Evolutionary conservation across 1,140 invertebrate genomes (phyloP).

Genomic region (Brachionus rotundiformis): DNA sequence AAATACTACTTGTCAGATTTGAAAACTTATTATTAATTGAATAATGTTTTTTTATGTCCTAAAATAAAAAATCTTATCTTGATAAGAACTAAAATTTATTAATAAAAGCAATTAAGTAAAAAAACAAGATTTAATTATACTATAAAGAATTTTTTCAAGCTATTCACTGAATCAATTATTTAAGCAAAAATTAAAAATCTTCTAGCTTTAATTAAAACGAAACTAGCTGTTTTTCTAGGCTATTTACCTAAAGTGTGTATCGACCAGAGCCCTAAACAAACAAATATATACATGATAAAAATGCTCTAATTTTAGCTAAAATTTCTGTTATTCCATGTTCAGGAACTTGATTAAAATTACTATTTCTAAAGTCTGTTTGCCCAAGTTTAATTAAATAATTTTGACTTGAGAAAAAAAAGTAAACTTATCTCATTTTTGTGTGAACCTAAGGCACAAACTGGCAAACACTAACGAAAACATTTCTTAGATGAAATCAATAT

Average conservation of each 20-base stretch:
- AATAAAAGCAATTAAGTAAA: not conserved
- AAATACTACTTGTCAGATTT: constrained; percentile 9
- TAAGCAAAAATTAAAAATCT: too few relatives aligned
- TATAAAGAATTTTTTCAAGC: not conserved
- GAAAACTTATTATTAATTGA: not conserved
- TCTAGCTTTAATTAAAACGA: not conserved
- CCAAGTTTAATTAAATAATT: too few relatives aligned
- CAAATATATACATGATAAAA: not conserved
- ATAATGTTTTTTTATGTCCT: not conserved
- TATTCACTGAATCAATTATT: not conserved
- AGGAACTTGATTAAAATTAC: too few relatives aligned
- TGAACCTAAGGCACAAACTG: not conserved
- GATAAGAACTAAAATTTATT: not conserved
- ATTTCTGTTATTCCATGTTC: too few relatives aligned
- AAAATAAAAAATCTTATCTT: not conserved
- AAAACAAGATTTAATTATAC: constrained; percentile 1
- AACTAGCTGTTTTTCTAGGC: not conserved
- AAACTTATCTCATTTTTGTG: too few relatives aligned
- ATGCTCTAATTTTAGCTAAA: too few relatives aligned
- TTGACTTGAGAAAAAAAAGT: too few relatives aligned
- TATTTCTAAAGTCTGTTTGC: too few relatives aligned
- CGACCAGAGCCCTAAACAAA: not conserved
- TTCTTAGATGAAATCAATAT: not conserved
- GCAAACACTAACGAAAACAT: not conserved
- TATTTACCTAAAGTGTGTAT: not conserved